Evolutionary conservation across 1,140 invertebrate species (phyloP).

Genomic region (Formica exsecta): DNA sequence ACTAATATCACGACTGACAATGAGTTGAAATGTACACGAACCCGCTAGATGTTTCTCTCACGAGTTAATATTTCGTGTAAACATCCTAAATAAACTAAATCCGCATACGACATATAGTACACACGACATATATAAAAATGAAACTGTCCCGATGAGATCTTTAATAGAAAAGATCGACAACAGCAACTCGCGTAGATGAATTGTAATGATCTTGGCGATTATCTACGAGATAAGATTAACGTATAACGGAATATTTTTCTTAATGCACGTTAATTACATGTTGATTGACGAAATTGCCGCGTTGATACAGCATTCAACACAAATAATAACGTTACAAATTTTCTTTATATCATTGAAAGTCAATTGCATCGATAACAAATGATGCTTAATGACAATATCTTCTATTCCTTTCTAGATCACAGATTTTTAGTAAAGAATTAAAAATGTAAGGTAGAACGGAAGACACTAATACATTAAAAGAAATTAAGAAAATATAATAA

Average conservation of each 20-base stretch:
- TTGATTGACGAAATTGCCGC: constrained; percentile 5
- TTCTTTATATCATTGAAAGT: constrained; percentile 2
- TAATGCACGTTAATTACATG: constrained; percentile 20
- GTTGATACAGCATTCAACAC: background rate
- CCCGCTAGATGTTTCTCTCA: constrained; percentile 35
- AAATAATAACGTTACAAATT: constrained; percentile 10
- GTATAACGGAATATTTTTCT: background rate
- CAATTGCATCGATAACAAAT: background rate
- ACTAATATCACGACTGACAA: background rate
- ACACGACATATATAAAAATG: constrained; percentile 17
- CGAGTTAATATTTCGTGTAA: constrained; percentile 15
- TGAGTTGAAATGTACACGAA: background rate
- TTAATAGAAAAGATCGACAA: constrained; percentile 15
- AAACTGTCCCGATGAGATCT: background rate
- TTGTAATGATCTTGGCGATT: constrained; percentile 7
- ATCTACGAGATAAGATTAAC: constrained; percentile 1
- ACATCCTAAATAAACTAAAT: background rate
- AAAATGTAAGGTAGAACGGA: background rate
- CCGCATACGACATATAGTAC: background rate
- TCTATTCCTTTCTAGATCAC: constrained; percentile 4
- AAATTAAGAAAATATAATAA: background rate
- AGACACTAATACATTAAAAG: background rate
- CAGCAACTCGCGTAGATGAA: background rate
- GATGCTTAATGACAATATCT: background rate
- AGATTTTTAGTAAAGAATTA: background rate